Evolutionary conservation across 1,140 invertebrate species (phyloP), one percentile per base, ranked within the genome.

Genomic region (Drosophila virilis): DNA sequence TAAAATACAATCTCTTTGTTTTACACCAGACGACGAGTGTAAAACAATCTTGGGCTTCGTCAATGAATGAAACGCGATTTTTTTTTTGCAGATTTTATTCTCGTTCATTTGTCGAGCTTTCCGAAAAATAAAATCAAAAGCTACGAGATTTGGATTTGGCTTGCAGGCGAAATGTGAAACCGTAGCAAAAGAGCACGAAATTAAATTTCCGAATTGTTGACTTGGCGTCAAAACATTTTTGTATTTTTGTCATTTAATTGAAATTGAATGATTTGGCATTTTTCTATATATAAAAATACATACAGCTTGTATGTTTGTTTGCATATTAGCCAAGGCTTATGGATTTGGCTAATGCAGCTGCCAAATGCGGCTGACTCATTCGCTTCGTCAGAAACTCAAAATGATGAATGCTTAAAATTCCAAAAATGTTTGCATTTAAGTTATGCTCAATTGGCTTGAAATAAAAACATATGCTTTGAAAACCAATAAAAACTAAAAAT

Each of bases 181-280:
- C 60, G 13, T 51, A 48, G 60, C 60, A 64, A 59, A 72, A 57
- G 58, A 59, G 74, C 75, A 74, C 61, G 70, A 65, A 86, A 88
- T 58, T 60, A 75, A 83, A 89, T 86, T 89, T 83, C 66, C 79
- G 66, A 80, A 80, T 78, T 73, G 74, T 86, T 66, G 64, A 85
- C 75, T 82, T 86, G 86, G 82, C 86, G 86, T 90, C 88, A 90
- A 90, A 90, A 90, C 74, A 83, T 80, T 91, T 91, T 72, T 71
- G 54, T 70, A 74, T 62, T 58, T 72, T 71, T 88, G 74, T 80
- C 76, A 72, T 91, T 82, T 90, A 91, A 90, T 90, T 91, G 88
- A 91, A 90, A 83, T 88, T 83, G 79, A 90, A 90, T 91, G 86
- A 90, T 86, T 80, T 80, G 46, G 86, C 86, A 80, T 59, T 83